Conservation (phyloP, 2,797 vertebrate species). For the Falco novaeseelandiae region DNA sequence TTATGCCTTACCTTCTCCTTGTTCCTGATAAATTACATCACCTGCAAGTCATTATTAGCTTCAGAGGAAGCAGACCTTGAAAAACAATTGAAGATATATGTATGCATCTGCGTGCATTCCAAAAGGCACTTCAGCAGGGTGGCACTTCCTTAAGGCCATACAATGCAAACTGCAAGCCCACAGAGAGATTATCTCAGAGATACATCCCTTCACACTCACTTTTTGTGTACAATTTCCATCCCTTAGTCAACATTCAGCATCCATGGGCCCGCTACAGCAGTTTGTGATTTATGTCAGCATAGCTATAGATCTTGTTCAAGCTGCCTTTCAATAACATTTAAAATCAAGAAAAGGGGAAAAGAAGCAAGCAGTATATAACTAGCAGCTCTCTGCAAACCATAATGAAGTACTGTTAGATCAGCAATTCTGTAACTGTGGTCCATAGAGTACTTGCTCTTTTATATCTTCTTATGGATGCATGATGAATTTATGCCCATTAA, state of each 20-base stretch:
- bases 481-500: constrained; percentile 27
- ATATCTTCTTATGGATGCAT: background rate
- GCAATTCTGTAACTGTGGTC: background rate
- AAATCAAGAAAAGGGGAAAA: background rate
- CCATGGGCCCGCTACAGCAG: background rate
- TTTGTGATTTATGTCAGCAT: background rate
- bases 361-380: background rate
- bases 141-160: background rate
- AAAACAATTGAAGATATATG: constrained; percentile 11
- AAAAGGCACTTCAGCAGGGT: background rate
- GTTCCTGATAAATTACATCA: constrained; percentile 10
- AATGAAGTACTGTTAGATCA: background rate
- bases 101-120: background rate
- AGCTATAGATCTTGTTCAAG: background rate
- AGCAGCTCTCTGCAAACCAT: background rate
- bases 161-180: background rate
- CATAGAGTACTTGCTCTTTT: background rate
- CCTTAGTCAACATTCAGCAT: background rate
- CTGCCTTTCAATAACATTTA: background rate
- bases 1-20: background rate
- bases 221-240: background rate
- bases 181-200: background rate
- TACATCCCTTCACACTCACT: background rate
- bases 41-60: background rate
- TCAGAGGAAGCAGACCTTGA: constrained; percentile 32